Conservation (phyloP, 2,888 invertebrate species). For the Drosophila melanocephala region DNA sequence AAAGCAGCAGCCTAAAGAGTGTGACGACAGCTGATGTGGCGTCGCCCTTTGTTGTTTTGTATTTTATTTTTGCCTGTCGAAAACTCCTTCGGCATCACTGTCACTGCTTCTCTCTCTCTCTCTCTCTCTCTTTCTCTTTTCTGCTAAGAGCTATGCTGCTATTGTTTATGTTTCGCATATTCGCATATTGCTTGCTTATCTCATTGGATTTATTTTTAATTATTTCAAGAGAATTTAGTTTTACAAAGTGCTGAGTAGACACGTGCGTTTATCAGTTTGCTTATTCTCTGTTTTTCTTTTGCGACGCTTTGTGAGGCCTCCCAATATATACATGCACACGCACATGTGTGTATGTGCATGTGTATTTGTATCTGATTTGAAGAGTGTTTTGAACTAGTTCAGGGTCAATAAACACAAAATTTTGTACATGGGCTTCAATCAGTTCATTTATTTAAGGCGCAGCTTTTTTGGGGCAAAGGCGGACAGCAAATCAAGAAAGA, state of each 20-base stretch:
- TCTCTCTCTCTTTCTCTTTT: conserved; percentile 12
- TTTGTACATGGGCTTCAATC: conserved; percentile 23
- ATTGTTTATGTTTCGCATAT: conserved; percentile 26
- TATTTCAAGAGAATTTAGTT: conserved; percentile 20
- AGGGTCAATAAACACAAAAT: conserved; percentile 51
- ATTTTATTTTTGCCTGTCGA: conserved; percentile 11
- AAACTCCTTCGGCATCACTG: conserved; percentile 24
- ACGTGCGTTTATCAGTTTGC: conserved; percentile 41
- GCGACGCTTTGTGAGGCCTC: conserved; percentile 32
- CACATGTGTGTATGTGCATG: conserved; percentile 11
- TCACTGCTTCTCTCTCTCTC: background rate
- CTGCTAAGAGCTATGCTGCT: background rate
- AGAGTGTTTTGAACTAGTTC: conserved; percentile 72
- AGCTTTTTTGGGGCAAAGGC: conserved; percentile 1
- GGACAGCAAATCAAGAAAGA: conserved; percentile 7
- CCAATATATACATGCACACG: conserved; percentile 6
- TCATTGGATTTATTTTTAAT: conserved; percentile 20
- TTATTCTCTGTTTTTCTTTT: conserved; percentile 33
- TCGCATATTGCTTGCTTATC: conserved; percentile 25
- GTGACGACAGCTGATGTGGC: conserved; percentile 43
- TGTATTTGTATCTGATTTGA: conserved; percentile 22
- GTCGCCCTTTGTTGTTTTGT: conserved; percentile 31
- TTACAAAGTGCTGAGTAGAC: conserved; percentile 20
- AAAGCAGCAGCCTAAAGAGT: conserved; percentile 12
- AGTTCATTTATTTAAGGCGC: conserved; percentile 25